Evolutionary conservation across 2,888 invertebrate genomes (phyloP), one percentile per base, ranked within the genome.

Genomic region (Plusia festucae): DNA sequence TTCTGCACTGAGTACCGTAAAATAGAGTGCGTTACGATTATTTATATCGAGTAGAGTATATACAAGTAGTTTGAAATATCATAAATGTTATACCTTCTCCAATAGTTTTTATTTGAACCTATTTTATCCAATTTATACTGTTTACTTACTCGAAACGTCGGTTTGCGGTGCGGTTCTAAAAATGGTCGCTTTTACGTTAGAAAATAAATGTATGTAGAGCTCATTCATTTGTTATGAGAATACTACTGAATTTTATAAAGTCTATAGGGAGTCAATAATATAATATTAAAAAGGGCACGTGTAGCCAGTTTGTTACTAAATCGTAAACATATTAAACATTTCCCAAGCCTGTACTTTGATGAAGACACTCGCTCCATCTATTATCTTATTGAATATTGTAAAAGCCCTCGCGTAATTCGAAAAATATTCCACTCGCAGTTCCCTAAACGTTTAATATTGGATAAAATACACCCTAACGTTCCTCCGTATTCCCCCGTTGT

Each of bases 371-470:
- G 85, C 84, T 87, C 84, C 81, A 83, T 85, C 88, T 88, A 91
- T 91, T 90, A 90, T 89, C 84, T 91, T 91, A 93, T 90, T 90
- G 90, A 90, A 91, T 92, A 91, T 89, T 91, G 88, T 91, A 91
- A 91, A 92, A 92, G 90, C 87, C 85, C 83, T 87, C 80, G 82
- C 86, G 88, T 91, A 91, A 92, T 93, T 92, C 91, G 89, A 91
- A 91, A 92, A 93, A 93, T 93, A 92, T 93, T 93, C 93, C 86
- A 81, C 84, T 87, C 86, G 87, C 85, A 86, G 91, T 88, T 89
- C 91, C 91, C 90, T 86, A 89, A 93, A 90, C 93, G 94, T 93
- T 95, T 94, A 94, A 95, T 95, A 95, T 94, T 90, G 93, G 92
- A 93, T 94, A 94, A 93, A 94, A 92, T 93, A 94, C 90, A 90